Conservation (phyloP, 2,888 invertebrate species). For the Andrena chrysosceles region DNA sequence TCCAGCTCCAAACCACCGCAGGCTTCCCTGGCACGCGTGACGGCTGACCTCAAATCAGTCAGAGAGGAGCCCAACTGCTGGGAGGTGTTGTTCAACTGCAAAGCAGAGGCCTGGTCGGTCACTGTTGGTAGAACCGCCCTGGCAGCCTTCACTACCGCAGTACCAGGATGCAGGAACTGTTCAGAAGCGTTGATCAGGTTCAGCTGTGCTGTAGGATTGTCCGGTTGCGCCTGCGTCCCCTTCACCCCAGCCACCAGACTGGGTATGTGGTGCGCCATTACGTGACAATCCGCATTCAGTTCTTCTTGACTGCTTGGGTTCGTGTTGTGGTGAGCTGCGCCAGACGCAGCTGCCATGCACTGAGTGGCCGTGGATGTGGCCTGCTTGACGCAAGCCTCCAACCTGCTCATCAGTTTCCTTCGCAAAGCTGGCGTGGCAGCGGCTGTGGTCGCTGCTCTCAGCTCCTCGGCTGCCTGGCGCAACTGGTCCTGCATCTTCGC, state of each 20-base stretch:
- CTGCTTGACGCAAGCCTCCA: constrained; percentile 90
- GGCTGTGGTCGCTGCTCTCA: constrained; percentile 95
- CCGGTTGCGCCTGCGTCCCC: constrained; percentile 89
- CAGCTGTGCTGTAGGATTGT: constrained; percentile 91
- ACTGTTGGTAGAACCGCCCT: constrained; percentile 94
- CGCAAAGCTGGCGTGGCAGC: constrained; percentile 93
- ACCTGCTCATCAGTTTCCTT: constrained; percentile 88
- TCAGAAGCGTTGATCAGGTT: constrained; percentile 94
- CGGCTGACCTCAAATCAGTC: constrained; percentile 89
- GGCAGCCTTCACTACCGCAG: constrained; percentile 91
- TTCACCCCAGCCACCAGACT: constrained; percentile 92
- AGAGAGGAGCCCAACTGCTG: constrained; percentile 89
- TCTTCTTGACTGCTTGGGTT: constrained; percentile 90
- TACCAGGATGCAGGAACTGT: constrained; percentile 91
- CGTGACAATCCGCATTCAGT: constrained; percentile 90
- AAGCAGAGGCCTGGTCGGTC: constrained; percentile 90
- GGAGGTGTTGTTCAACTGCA: constrained; percentile 90
- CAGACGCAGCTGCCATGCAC: constrained; percentile 94
- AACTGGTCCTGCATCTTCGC: constrained; percentile 93
- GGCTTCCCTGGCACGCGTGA: constrained; percentile 89
- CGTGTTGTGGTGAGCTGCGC: constrained; percentile 91
- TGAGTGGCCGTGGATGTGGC: constrained; percentile 96
- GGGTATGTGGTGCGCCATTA: constrained; percentile 92
- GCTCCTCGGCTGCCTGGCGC: constrained; percentile 95
- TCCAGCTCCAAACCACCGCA: constrained; percentile 95